These are phyloP conservation scores for Oligia latruncula DNA, from an alignment of 2,888 invertebrate genomes.

Conservation along the genomic window DNA sequence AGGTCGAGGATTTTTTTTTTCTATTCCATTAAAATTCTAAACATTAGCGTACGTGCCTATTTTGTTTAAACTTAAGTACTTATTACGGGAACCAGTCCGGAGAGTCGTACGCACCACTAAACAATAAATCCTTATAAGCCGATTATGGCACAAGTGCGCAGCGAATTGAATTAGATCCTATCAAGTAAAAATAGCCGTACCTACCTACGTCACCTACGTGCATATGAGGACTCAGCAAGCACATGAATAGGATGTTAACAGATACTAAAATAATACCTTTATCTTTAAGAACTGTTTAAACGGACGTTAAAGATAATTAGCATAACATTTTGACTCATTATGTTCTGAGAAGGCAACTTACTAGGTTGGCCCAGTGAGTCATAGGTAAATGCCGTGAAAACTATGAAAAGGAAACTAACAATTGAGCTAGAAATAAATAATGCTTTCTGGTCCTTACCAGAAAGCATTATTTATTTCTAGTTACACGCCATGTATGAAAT, in stretches of 20 bases:
- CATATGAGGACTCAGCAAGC: slow-evolving; percentile 4
- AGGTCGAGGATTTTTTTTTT: not conserved
- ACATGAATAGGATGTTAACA: slow-evolving; percentile 23
- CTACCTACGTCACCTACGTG: slow-evolving; percentile 5
- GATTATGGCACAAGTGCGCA: slow-evolving; percentile 56
- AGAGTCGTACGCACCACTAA: slow-evolving; percentile 14
- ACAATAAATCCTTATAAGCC: slow-evolving; percentile 50
- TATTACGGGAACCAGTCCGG: not conserved
- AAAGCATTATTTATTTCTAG: too few species aligned
- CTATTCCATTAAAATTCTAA: not conserved
- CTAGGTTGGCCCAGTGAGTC: slow-evolving; percentile 47
- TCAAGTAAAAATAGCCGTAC: slow-evolving; percentile 48
- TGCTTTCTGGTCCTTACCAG: not conserved
- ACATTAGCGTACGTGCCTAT: slow-evolving; percentile 6
- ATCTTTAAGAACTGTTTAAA: slow-evolving; percentile 42
- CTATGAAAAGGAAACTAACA: slow-evolving; percentile 28
- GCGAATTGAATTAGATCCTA: slow-evolving; percentile 54
- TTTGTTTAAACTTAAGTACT: not conserved
- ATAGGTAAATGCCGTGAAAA: slow-evolving; percentile 37
- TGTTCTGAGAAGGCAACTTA: slow-evolving; percentile 48
- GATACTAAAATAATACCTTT: slow-evolving; percentile 31
- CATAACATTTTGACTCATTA: slow-evolving; percentile 57
- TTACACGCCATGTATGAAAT: too few species aligned
- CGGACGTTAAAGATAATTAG: slow-evolving; percentile 47
- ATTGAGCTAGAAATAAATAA: slow-evolving; percentile 20